Conservation (phyloP, 2,888 invertebrate genomes). For the Uloborus plumipes region DNA sequence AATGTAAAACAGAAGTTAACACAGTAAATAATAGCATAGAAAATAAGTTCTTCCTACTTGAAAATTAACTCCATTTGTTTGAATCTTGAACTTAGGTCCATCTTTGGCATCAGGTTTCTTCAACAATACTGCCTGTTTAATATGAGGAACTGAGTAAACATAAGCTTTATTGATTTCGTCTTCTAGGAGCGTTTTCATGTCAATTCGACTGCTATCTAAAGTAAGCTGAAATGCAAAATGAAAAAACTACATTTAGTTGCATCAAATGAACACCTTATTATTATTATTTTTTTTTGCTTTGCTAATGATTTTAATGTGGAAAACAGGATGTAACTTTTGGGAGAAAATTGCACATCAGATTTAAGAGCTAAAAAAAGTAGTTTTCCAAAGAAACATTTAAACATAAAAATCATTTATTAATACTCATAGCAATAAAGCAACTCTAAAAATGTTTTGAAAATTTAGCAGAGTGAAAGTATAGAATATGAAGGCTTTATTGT, state of each 20-base stretch:
- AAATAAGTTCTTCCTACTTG: slow-evolving; percentile 73
- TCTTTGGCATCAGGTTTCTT: slow-evolving; percentile 68
- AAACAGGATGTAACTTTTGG: too few species aligned
- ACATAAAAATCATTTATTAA: too few species aligned
- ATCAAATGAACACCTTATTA: too few species aligned
- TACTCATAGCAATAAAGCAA: too few species aligned
- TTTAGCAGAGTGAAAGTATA: too few species aligned
- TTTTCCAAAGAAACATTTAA: too few species aligned
- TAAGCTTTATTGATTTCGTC: slow-evolving; percentile 81
- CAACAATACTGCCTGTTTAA: slow-evolving; percentile 87
- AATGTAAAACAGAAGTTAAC: background rate
- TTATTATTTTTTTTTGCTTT: too few species aligned
- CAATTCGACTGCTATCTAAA: slow-evolving; percentile 75
- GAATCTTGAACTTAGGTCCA: slow-evolving; percentile 76
- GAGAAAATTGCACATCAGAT: too few species aligned
- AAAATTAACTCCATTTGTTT: slow-evolving; percentile 96
- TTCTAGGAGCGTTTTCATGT: slow-evolving; percentile 71
- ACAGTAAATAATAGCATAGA: slow-evolving; percentile 14
- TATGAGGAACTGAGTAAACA: slow-evolving; percentile 83
- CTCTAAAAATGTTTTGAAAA: too few species aligned
- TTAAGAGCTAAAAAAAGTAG: too few species aligned
- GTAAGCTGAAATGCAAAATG: slow-evolving; percentile 73
- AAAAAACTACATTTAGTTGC: background rate
- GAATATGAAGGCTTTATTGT: too few species aligned
- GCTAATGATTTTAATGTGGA: too few species aligned